phyloP scores from a whole-genome alignment of 2,797 vertebrate genomes.

The Acestrorhynchus altus region DNA sequence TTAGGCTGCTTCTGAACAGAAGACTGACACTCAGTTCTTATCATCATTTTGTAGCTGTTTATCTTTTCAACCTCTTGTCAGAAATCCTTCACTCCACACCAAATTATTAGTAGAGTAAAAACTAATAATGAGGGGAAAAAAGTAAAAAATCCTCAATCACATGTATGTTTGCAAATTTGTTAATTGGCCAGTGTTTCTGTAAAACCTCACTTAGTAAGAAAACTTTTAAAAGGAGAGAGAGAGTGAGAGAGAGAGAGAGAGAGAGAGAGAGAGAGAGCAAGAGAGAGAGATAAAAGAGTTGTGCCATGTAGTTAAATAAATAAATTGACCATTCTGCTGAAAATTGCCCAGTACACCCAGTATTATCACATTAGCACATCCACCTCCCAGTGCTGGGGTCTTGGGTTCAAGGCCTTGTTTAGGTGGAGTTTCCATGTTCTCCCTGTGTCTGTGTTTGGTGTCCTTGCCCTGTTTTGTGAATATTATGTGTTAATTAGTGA shows the following conservation, averaged over 20 bases:
- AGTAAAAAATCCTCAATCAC: not conserved
- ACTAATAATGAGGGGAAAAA: constrained; percentile 19
- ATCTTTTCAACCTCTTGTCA: constrained; percentile 70
- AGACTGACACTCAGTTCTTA: constrained; percentile 70
- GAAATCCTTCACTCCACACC: constrained; percentile 59
- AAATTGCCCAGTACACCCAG: not conserved
- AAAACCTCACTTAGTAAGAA: too few relatives aligned
- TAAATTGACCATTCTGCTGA: not conserved
- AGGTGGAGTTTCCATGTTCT: too few relatives aligned
- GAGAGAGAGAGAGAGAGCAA: too few relatives aligned
- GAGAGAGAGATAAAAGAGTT: too few relatives aligned
- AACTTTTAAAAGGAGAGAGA: not conserved
- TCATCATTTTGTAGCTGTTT: constrained; percentile 73
- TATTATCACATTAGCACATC: too few relatives aligned
- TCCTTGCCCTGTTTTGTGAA: too few relatives aligned
- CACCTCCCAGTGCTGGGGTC: too few relatives aligned
- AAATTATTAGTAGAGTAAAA: constrained; percentile 35
- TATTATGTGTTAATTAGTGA: too few relatives aligned
- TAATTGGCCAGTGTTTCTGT: constrained; percentile 1
- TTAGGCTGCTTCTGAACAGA: constrained; percentile 73
- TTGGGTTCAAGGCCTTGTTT: too few relatives aligned
- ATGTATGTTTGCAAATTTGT: not conserved
- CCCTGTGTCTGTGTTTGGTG: too few relatives aligned
- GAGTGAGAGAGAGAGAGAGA: not conserved
- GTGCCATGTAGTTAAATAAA: too few relatives aligned